phyloP scores from a whole-genome alignment of 2,888 invertebrate species.

The Pandemis cinnamomeana region DNA sequence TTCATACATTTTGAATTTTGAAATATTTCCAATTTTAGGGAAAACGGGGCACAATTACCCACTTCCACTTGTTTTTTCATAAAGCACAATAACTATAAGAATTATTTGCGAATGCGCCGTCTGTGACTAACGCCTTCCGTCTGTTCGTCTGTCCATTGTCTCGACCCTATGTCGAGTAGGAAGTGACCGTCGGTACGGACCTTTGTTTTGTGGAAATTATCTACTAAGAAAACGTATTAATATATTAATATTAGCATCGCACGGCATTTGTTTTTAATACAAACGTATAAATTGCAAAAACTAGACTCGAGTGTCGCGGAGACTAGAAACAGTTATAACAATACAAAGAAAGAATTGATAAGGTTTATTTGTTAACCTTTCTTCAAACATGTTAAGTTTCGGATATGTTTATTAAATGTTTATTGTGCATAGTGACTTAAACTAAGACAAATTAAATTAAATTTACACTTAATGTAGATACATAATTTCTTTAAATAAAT shows the following conservation, averaged over 20 bases:
- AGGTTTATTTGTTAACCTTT: too few species aligned
- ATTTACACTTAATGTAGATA: too few species aligned
- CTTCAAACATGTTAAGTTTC: too few species aligned
- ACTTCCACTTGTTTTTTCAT: not conserved
- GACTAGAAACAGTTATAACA: too few species aligned
- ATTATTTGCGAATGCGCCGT: conserved; percentile 49
- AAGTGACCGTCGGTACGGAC: conserved; percentile 49
- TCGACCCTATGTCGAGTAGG: conserved; percentile 50
- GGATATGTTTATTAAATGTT: too few species aligned
- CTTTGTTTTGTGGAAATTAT: conserved; percentile 49
- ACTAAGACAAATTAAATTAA: too few species aligned
- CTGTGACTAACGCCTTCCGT: conserved; percentile 77
- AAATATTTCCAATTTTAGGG: not conserved
- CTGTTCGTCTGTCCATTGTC: conserved; percentile 61
- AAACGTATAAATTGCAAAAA: not conserved
- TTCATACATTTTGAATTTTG: too few species aligned
- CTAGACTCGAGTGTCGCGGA: too few species aligned
- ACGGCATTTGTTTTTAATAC: not conserved
- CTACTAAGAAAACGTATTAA: conserved; percentile 34
- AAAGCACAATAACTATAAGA: conserved; percentile 13
- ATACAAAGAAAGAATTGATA: too few species aligned
- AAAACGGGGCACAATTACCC: not conserved
- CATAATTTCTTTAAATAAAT: too few species aligned
- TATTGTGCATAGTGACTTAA: too few species aligned
- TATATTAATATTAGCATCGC: conserved; percentile 11